Conservation (phyloP, 2,888 invertebrate genomes). For the Parnassius orleans region DNA sequence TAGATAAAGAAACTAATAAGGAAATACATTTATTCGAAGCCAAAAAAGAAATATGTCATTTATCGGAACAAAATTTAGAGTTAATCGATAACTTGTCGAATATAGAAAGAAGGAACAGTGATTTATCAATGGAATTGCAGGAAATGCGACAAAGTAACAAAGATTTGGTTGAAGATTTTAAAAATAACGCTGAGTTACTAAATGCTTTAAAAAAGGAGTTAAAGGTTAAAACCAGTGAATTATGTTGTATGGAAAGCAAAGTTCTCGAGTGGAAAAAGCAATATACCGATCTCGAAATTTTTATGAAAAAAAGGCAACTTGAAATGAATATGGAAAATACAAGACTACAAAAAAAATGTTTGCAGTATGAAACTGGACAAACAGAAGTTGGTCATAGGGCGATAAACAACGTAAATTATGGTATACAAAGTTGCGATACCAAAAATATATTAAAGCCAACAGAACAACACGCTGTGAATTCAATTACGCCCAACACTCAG, state of each 20-base stretch:
- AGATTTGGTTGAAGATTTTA: slow-evolving; percentile 41
- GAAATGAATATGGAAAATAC: slow-evolving; percentile 50
- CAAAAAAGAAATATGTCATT: slow-evolving; percentile 39
- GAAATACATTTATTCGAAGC: neutral
- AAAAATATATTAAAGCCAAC: slow-evolving; percentile 26
- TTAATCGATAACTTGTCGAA: slow-evolving; percentile 38
- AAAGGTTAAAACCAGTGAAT: slow-evolving; percentile 46
- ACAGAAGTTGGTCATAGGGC: slow-evolving; percentile 24
- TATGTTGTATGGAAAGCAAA: slow-evolving; percentile 49
- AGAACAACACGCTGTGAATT: slow-evolving; percentile 34
- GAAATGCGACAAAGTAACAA: slow-evolving; percentile 40
- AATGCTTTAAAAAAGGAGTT: slow-evolving; percentile 48
- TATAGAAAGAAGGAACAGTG: slow-evolving; percentile 38
- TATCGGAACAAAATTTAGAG: slow-evolving; percentile 43
- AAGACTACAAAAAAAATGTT: slow-evolving; percentile 41
- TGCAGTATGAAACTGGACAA: slow-evolving; percentile 22
- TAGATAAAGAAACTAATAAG: slow-evolving; percentile 34
- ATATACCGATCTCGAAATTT: slow-evolving; percentile 42
- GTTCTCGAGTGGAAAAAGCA: slow-evolving; percentile 49
- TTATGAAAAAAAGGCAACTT: slow-evolving; percentile 49
- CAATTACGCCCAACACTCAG: slow-evolving; percentile 16
- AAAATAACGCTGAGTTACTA: slow-evolving; percentile 42
- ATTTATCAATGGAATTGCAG: slow-evolving; percentile 39
- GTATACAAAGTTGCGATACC: slow-evolving; percentile 21
- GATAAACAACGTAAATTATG: slow-evolving; percentile 24